Conservation (phyloP, 1,140 invertebrate genomes). For the Tetramorium simillimum region DNA sequence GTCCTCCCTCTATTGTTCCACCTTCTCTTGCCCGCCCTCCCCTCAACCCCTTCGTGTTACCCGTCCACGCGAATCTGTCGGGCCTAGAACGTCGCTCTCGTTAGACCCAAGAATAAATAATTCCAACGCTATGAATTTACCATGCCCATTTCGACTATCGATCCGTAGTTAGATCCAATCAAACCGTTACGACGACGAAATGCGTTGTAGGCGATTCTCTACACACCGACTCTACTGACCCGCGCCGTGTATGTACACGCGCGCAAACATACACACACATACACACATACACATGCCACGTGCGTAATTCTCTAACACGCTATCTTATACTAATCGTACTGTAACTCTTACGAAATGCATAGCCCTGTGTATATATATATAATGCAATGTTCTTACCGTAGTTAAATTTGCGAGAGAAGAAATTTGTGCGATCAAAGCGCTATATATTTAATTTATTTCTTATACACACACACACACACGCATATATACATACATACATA, state of each 20-base stretch:
- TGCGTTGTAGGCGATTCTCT: conserved; percentile 82
- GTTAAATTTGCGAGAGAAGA: conserved; percentile 71
- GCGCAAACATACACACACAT: not conserved
- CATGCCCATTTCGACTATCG: conserved; percentile 65
- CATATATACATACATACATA: not conserved
- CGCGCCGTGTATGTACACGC: not conserved
- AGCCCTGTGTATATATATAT: conserved; percentile 73
- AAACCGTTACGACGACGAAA: conserved; percentile 73
- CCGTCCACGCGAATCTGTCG: conserved; percentile 68
- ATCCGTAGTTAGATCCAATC: conserved; percentile 76
- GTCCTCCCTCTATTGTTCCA: conserved; percentile 61
- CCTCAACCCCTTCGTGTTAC: conserved; percentile 57
- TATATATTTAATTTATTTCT: conserved; percentile 76
- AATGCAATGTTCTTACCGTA: conserved; percentile 81
- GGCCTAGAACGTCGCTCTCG: conserved; percentile 67
- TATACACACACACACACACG: conserved; percentile 18
- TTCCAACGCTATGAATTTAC: conserved; percentile 57
- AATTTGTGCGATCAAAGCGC: conserved; percentile 60
- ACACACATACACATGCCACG: not conserved
- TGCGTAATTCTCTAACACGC: conserved; percentile 6
- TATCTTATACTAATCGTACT: conserved; percentile 78
- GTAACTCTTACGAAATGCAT: conserved; percentile 81
- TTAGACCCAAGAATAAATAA: conserved; percentile 62
- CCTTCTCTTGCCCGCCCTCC: not conserved
- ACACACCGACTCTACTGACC: conserved; percentile 69